Evolutionary conservation across 92 coral and sea anemone genomes (phyloP).

Genomic region (Siderastrea siderea): DNA sequence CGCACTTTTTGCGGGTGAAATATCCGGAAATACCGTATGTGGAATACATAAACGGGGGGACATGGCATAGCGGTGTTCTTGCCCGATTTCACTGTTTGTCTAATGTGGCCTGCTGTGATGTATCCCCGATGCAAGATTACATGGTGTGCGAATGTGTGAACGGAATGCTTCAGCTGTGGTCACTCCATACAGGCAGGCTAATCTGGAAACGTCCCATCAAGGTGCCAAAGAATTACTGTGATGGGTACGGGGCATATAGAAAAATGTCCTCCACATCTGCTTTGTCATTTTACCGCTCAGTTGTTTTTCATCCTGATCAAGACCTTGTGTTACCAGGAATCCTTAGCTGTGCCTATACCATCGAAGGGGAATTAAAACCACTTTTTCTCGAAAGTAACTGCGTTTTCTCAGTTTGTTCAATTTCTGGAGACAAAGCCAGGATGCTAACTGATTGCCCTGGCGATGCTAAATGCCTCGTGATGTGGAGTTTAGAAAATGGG

Average conservation of each 20-base stretch:
- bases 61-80: background rate
- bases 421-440: constrained; percentile 10
- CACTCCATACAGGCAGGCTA: background rate
- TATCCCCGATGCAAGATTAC: background rate
- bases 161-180: constrained; percentile 19
- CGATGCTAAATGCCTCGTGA: background rate
- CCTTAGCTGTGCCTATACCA: constrained; percentile 2
- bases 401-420: constrained; percentile 15
- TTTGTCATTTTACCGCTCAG: background rate
- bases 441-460: constrained; percentile 14
- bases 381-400: constrained; percentile 10
- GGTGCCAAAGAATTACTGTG: background rate
- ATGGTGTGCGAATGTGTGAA: constrained; percentile 15
- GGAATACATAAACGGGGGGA: background rate
- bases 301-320: constrained; percentile 22
- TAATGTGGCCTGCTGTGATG: constrained; percentile 4
- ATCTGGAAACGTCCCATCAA: background rate
- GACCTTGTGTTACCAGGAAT: constrained; percentile 30
- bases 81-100: background rate
- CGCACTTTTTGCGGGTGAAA: background rate
- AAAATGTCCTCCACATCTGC: background rate
- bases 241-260: background rate
- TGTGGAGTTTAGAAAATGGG: constrained; percentile 36
- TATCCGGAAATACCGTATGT: constrained; percentile 3
- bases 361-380: constrained; percentile 13